Percentiles rank a stretch among this genome's conserved stretches.
Evolutionary conservation across 2,888 invertebrate species (phyloP).

Genomic region (Megastigmus dorsalis): DNA sequence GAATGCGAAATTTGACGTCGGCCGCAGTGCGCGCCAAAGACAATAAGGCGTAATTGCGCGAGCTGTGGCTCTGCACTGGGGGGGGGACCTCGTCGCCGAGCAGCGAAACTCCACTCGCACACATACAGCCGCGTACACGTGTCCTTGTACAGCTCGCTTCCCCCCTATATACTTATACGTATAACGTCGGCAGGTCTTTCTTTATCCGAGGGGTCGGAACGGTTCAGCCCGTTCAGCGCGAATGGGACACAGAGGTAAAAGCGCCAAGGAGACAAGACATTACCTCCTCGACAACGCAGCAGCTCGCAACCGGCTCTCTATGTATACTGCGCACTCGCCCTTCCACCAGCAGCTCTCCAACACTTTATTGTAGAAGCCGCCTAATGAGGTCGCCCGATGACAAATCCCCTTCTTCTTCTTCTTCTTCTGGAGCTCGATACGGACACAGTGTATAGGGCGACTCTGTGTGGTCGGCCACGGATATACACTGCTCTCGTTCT

Average conservation of each 20-base stretch:
- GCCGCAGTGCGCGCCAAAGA: conserved; percentile 1
- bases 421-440: neutral
- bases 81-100: too few species aligned
- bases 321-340: too few species aligned
- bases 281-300: conserved; percentile 13
- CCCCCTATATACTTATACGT: too few species aligned
- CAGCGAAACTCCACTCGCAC: too few species aligned
- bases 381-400: conserved; percentile 57
- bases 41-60: conserved; percentile 53
- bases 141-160: conserved; percentile 10
- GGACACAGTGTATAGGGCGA: neutral
- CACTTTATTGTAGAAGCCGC: conserved; percentile 34
- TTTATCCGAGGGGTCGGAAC: neutral
- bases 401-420: conserved; percentile 43
- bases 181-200: too few species aligned
- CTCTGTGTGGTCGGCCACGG: neutral
- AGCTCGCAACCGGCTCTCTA: neutral
- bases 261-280: conserved; percentile 31
- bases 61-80: neutral
- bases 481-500: neutral
- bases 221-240: too few species aligned
- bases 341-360: too few species aligned
- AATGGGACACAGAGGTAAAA: neutral
- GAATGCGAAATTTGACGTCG: conserved; percentile 49
- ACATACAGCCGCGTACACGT: conserved; percentile 18